Percentiles rank a stretch among this genome's conserved stretches.
These are phyloP conservation scores for Malurus leucopterus DNA, from an alignment of 2,797 vertebrate species.

Conservation along the genomic window DNA sequence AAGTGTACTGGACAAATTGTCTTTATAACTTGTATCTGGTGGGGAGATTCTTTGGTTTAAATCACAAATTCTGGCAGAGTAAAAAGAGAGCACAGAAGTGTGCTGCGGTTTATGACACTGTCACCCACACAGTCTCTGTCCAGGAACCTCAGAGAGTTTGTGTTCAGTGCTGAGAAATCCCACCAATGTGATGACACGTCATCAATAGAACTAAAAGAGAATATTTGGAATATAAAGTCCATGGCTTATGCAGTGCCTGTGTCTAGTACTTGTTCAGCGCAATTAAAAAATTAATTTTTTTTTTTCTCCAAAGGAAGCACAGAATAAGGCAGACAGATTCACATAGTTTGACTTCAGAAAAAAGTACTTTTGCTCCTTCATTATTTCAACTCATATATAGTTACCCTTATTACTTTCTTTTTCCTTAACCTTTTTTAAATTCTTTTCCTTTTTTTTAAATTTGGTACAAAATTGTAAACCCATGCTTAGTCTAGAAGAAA, in stretches of 20 bases:
- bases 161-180: neutral
- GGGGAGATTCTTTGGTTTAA: neutral
- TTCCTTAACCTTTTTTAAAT: neutral
- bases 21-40: neutral
- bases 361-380: neutral
- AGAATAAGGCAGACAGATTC: neutral
- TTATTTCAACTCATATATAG: neutral
- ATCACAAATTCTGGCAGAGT: neutral
- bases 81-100: neutral
- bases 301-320: neutral
- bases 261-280: neutral
- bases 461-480: neutral
- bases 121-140: neutral
- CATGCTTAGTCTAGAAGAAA: neutral
- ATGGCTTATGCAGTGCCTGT: neutral
- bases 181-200: neutral
- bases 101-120: neutral
- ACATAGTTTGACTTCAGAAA: neutral
- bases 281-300: neutral
- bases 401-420: neutral
- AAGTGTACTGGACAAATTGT: neutral
- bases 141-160: neutral
- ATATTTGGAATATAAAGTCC: neutral
- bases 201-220: neutral
- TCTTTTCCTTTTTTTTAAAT: neutral